A percentile compares a stretch with the other conserved stretches of the same genome.
These are phyloP conservation scores for Stichopus chloronotus DNA, from an alignment of 35 echinoderm and acorn worm genomes.

Conservation along the genomic window DNA sequence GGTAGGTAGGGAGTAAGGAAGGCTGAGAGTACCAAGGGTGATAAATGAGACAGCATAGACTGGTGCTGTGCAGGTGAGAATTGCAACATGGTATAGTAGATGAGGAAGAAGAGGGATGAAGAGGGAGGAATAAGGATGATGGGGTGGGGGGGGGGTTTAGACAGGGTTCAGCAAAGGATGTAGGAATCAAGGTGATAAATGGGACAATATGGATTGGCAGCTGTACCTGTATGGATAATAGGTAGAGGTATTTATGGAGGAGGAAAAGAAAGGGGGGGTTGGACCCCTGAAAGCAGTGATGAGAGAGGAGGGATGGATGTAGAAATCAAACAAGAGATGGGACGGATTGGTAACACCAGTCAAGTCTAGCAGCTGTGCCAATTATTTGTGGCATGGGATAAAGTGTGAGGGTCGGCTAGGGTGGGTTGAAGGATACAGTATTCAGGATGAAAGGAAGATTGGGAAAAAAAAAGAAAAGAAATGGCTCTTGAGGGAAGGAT, in stretches of 20 bases:
- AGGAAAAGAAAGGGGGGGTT: conserved; percentile 88
- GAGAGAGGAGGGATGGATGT: too few species aligned
- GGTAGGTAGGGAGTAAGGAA: not conserved
- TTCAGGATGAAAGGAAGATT: too few species aligned
- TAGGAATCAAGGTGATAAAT: not conserved
- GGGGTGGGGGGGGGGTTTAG: not conserved
- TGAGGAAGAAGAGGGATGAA: not conserved
- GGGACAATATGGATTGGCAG: not conserved
- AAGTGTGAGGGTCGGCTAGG: too few species aligned
- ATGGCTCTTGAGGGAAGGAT: too few species aligned
- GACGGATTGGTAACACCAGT: too few species aligned
- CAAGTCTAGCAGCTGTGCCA: too few species aligned
- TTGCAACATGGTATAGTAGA: not conserved
- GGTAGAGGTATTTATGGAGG: conserved; percentile 94
- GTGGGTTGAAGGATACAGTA: too few species aligned
- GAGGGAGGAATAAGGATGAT: not conserved
- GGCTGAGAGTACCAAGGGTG: not conserved
- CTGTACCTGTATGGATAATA: conserved; percentile 71
- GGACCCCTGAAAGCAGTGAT: conserved; percentile 1
- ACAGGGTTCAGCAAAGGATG: not conserved
- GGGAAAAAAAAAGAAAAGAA: too few species aligned
- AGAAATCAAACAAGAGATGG: too few species aligned
- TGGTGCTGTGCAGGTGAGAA: not conserved
- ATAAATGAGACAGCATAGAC: not conserved
- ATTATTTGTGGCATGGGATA: too few species aligned